Evolutionary conservation across 2,113 vertebrate genomes (phyloP), one percentile per base, ranked within the genome.

Genomic region (Abramis brama): DNA sequence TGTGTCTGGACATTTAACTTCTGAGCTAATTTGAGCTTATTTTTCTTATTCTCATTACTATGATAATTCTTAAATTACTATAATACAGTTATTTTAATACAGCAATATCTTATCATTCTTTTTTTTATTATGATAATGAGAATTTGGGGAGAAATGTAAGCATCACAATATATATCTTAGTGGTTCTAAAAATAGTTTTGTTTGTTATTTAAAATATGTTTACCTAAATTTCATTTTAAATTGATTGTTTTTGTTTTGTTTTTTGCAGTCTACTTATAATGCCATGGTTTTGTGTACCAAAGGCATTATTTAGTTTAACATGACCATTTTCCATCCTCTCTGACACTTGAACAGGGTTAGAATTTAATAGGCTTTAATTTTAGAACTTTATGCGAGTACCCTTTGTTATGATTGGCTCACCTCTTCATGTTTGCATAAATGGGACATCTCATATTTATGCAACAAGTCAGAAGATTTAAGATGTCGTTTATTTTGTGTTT

Each of bases 401-500:
- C 68, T 23, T 43, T 45, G 71, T 47, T 47, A 25, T 74, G 23
- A 74, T 74, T 75, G 73, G 73, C 23, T 75, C 11, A 25, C 43
- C n/a, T 45, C 23, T 74, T 45, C 2, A 27, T n/a, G 27, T 75
- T 75, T 50, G 13, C n/a, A 50, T 50, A 50, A 50, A 27, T 27
- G 11, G 13, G 30, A 39, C 25, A 12, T 43, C 15, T 70, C n/a
- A 13, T 17, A n/a, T 59, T 33, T 19, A 52, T 11, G 30, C n/a
- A 19, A 33, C 27, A 23, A 39, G 19, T 75, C 55, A 45, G 30
- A 47, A 12, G 71, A 17, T 52, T 79, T 21, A 84, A 39, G 25
- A 30, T 75, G 27, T 71, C 12, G 64, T 78, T 3, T 78, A 73
- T 77, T 23, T 17, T 79, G 7, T 89, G 47, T 88, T 45, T 55